Evolutionary conservation across 1,140 invertebrate genomes (phyloP).

Genomic region (Lithobius niger): DNA sequence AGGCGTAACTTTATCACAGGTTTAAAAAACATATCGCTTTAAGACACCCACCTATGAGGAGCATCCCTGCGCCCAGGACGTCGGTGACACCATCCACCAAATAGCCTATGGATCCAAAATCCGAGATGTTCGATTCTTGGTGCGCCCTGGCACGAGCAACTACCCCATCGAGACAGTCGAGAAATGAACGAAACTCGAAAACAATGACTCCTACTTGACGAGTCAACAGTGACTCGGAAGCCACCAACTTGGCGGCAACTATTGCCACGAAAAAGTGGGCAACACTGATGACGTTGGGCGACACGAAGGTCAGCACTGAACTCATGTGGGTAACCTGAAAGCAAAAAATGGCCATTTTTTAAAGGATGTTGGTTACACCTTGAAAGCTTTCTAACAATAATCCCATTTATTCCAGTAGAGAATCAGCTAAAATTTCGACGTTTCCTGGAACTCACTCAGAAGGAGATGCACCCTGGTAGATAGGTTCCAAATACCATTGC

Average conservation of each 20-base stretch:
- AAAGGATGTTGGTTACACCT: too few relatives aligned
- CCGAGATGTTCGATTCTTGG: slow-evolving; percentile 39
- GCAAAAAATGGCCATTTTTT: too few relatives aligned
- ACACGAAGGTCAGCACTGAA: slow-evolving; percentile 50
- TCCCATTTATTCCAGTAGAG: too few relatives aligned
- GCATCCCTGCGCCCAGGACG: slow-evolving; percentile 29
- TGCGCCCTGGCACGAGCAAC: slow-evolving; percentile 44
- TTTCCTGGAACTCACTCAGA: too few relatives aligned
- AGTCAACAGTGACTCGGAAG: slow-evolving; percentile 47
- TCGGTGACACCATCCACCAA: slow-evolving; percentile 44
- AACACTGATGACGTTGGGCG: slow-evolving; percentile 60
- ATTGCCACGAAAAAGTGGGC: slow-evolving; percentile 56
- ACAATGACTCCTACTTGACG: slow-evolving; percentile 51
- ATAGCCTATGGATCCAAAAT: slow-evolving; percentile 49
- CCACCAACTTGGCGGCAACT: slow-evolving; percentile 48
- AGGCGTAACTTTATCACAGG: slow-evolving; percentile 34
- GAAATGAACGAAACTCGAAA: slow-evolving; percentile 57
- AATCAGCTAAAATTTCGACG: too few relatives aligned
- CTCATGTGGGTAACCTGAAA: slow-evolving; percentile 30
- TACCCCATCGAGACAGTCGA: slow-evolving; percentile 65
- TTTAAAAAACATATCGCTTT: too few relatives aligned
- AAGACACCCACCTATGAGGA: slow-evolving; percentile 33
- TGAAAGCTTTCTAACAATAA: too few relatives aligned
- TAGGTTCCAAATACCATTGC: too few relatives aligned
- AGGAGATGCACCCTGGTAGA: too few relatives aligned